These are phyloP conservation scores for Gymnoscopelus microlampas DNA, from an alignment of 2,797 vertebrate genomes.

Conservation along the genomic window DNA sequence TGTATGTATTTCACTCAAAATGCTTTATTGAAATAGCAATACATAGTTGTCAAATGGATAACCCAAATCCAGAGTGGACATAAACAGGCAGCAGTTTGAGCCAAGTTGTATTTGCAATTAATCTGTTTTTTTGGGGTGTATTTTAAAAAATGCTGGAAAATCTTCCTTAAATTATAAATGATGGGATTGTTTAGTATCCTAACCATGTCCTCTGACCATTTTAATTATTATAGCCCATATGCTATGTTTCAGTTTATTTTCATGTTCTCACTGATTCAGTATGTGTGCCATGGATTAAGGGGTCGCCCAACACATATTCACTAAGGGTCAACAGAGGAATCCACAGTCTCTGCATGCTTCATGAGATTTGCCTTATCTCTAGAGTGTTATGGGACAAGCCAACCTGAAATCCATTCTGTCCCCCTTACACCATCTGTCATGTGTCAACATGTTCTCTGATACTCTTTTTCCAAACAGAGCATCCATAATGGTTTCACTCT, in stretches of 20 bases:
- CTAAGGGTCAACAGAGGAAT: conserved; percentile 12
- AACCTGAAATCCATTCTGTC: conserved; percentile 30
- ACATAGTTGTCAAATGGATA: conserved; percentile 67
- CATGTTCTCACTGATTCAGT: conserved; percentile 1
- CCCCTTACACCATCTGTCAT: conserved; percentile 66
- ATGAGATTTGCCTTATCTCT: conserved; percentile 61
- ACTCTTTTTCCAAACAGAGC: conserved; percentile 8
- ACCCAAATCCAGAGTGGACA: conserved; percentile 49
- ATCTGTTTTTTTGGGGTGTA: too few relatives aligned
- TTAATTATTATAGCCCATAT: too few relatives aligned
- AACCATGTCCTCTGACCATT: too few relatives aligned
- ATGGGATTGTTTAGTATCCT: too few relatives aligned
- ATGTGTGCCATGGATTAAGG: conserved; percentile 38
- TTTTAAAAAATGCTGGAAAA: too few relatives aligned
- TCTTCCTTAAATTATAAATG: too few relatives aligned
- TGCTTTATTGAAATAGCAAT: conserved; percentile 55
- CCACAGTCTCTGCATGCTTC: conserved; percentile 20
- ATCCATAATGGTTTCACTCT: conserved; percentile 5
- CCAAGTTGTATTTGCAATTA: too few relatives aligned
- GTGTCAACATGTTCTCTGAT: conserved; percentile 29
- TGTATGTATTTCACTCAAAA: conserved; percentile 38
- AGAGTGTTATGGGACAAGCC: conserved; percentile 50
- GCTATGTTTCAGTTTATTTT: background rate
- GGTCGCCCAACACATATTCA: conserved; percentile 28
- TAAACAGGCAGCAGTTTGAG: background rate